Evolutionary conservation across 2,113 vertebrate genomes (phyloP).

Genomic region (Sigmodon hispidus): DNA sequence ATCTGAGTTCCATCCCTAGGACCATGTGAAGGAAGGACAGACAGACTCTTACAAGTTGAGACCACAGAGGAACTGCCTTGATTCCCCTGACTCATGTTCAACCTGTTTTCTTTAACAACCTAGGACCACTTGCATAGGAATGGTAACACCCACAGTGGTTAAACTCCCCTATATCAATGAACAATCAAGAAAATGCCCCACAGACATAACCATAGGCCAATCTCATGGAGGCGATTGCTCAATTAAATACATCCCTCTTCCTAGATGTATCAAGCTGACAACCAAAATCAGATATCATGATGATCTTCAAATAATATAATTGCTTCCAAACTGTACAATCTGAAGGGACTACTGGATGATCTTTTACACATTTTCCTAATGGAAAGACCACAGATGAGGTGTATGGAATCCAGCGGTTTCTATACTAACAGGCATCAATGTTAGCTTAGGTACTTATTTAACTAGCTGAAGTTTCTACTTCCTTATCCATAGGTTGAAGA

Average conservation of each 20-base stretch:
- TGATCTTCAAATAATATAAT: neutral
- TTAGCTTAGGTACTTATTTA: neutral
- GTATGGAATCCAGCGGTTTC: neutral
- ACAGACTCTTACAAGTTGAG: neutral
- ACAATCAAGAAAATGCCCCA: neutral
- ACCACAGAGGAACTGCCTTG: neutral
- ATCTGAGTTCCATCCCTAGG: neutral
- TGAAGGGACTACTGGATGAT: neutral
- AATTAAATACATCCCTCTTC: neutral
- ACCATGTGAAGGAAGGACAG: neutral
- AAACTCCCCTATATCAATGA: neutral
- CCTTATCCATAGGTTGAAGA: neutral
- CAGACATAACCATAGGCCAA: neutral
- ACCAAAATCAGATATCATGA: neutral
- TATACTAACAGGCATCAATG: neutral
- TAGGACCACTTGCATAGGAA: neutral
- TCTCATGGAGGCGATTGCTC: neutral
- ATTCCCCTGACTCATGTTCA: neutral
- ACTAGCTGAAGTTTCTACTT: neutral
- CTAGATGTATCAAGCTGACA: neutral
- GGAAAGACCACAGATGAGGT: neutral
- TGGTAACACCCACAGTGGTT: neutral
- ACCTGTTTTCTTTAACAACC: neutral
- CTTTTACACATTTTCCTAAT: neutral
- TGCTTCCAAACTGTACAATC: neutral